Evolutionary conservation across 2,888 invertebrate species (phyloP).

Genomic region (Cantharis lateralis): DNA sequence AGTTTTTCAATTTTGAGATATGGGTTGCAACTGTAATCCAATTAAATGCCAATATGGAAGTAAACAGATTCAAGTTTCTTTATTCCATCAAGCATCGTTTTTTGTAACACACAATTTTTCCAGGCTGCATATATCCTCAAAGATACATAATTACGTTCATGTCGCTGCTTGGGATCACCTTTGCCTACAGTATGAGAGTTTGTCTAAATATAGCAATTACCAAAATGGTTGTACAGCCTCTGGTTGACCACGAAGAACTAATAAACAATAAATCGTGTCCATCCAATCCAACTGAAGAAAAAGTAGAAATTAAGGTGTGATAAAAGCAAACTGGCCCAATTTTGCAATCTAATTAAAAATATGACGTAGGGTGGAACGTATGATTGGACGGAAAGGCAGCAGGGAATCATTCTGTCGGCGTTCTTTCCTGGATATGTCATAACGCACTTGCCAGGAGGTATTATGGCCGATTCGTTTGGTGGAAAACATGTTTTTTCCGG

Average conservation of each 20-base stretch:
- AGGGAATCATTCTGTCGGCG: constrained; percentile 75
- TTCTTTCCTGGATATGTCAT: constrained; percentile 85
- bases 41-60: too few species aligned
- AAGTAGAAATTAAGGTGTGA: not conserved
- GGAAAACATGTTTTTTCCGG: constrained; percentile 80
- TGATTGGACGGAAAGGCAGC: constrained; percentile 70
- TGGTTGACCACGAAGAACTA: too few species aligned
- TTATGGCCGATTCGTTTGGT: constrained; percentile 75
- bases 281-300: not conserved
- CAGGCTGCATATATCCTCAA: constrained; percentile 68
- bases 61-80: too few species aligned
- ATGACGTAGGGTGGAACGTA: constrained; percentile 33
- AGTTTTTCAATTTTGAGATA: too few species aligned
- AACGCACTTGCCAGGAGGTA: constrained; percentile 78
- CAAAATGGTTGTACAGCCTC: too few species aligned
- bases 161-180: constrained; percentile 55
- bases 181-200: constrained; percentile 55
- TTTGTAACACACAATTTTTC: too few species aligned
- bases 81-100: too few species aligned
- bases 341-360: not conserved
- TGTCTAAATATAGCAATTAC: constrained; percentile 55
- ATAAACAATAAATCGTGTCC: not conserved
- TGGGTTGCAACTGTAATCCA: too few species aligned
- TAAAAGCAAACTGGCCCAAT: not conserved
- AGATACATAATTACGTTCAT: constrained; percentile 67